Conservation (phyloP, 2,797 vertebrate genomes). For the Catostomus latipinnis region DNA sequence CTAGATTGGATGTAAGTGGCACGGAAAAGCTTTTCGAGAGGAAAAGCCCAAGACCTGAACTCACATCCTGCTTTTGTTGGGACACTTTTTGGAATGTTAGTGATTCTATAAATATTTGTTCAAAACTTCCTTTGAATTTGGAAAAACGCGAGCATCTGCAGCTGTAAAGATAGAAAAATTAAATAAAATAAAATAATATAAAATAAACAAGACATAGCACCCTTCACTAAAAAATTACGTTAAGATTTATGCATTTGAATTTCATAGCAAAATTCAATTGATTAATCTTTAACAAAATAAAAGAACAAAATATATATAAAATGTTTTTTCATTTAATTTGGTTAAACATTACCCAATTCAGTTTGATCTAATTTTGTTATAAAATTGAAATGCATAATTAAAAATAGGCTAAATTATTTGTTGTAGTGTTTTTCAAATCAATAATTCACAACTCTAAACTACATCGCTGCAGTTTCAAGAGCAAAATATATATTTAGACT, state of each 20-base stretch:
- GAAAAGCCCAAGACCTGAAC: conserved; percentile 63
- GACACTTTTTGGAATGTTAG: conserved; percentile 70
- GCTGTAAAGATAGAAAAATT: conserved; percentile 35
- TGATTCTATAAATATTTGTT: conserved; percentile 72
- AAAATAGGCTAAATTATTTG: no score
- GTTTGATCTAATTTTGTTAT: no score
- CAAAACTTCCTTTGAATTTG: conserved; percentile 64
- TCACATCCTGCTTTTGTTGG: conserved; percentile 81
- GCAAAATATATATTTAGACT: no score
- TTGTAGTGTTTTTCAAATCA: conserved; percentile 5
- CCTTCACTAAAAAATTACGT: no score
- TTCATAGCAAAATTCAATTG: no score
- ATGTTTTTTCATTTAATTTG: no score
- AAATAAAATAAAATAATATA: conserved; percentile 36
- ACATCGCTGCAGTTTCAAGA: no score
- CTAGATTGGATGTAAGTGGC: conserved; percentile 51
- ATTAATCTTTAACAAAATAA: no score
- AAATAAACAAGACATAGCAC: neutral
- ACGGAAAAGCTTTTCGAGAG: conserved; percentile 59
- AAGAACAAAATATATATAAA: no score
- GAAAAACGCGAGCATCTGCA: conserved; percentile 56
- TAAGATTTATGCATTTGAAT: no score
- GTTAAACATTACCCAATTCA: no score
- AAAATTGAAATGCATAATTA: no score
- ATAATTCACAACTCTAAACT: neutral